Conservation (phyloP, 2,113 vertebrate genomes). For the Scartelaos histophorus region DNA sequence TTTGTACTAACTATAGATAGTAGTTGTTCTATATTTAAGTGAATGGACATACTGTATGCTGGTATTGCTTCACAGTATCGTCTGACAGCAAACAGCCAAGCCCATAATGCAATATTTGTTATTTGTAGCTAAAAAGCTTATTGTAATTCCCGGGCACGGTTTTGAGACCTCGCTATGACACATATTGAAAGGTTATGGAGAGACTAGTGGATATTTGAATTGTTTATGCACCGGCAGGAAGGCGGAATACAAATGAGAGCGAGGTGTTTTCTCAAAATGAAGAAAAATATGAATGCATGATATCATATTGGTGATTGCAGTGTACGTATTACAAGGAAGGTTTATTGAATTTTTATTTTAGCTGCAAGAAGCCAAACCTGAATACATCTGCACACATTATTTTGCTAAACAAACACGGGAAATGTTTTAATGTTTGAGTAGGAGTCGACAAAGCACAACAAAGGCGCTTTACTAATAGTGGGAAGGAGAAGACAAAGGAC, state of each 20-base stretch:
- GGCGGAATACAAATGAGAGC: constrained; percentile 37
- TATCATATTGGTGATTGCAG: constrained; percentile 13
- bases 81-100: background rate
- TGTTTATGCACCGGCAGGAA: constrained; percentile 27
- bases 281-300: constrained; percentile 29
- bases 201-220: constrained; percentile 47
- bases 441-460: background rate
- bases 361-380: background rate
- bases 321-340: background rate
- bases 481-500: constrained; percentile 16
- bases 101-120: constrained; percentile 14
- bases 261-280: constrained; percentile 8
- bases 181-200: constrained; percentile 43
- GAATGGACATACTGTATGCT: background rate
- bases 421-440: background rate
- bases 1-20: background rate
- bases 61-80: background rate
- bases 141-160: constrained; percentile 16
- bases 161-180: constrained; percentile 9
- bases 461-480: constrained; percentile 1
- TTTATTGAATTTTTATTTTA: background rate
- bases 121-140: constrained; percentile 32
- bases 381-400: background rate
- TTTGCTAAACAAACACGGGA: background rate
- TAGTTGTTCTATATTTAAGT: background rate